phyloP scores from a whole-genome alignment of 2,888 invertebrate genomes.

The Lordiphosa fenestrarum region DNA sequence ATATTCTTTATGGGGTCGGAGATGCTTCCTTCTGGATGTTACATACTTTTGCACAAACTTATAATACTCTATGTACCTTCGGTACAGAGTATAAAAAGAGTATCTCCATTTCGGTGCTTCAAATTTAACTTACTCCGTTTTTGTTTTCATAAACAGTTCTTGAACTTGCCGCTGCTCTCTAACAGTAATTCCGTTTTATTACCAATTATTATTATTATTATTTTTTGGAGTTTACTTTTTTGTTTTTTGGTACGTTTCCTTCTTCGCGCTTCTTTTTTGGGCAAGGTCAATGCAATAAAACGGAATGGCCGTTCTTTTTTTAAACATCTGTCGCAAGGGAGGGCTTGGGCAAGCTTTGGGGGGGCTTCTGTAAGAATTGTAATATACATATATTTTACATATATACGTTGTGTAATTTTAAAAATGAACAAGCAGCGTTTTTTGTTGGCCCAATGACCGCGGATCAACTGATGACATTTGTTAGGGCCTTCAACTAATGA shows the following conservation, averaged over 20 bases:
- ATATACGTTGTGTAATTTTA: background rate
- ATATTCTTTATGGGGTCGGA: no score
- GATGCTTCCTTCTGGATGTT: no score
- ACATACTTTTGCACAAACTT: no score
- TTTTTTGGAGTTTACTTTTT: background rate
- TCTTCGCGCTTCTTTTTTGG: slow-evolving; percentile 51
- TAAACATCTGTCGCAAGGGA: slow-evolving; percentile 6
- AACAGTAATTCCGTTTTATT: background rate
- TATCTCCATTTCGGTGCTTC: no score
- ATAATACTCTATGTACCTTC: no score
- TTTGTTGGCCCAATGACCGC: no score
- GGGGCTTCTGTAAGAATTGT: background rate
- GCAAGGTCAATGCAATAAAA: slow-evolving; percentile 63
- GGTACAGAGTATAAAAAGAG: no score
- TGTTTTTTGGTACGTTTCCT: slow-evolving; percentile 14
- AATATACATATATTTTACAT: slow-evolving; percentile 6
- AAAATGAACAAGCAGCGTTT: no score
- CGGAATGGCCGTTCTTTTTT: slow-evolving; percentile 14
- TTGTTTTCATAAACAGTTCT: no score
- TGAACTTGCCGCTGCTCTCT: no score
- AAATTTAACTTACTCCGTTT: no score
- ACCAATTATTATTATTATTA: background rate
- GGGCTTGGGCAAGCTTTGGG: slow-evolving; percentile 5
- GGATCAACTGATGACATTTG: background rate
- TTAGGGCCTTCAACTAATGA: background rate